A percentile compares a stretch with the other conserved stretches of the same genome.
Evolutionary conservation across 2,888 invertebrate species (phyloP).

Genomic region (Amiota communis): DNA sequence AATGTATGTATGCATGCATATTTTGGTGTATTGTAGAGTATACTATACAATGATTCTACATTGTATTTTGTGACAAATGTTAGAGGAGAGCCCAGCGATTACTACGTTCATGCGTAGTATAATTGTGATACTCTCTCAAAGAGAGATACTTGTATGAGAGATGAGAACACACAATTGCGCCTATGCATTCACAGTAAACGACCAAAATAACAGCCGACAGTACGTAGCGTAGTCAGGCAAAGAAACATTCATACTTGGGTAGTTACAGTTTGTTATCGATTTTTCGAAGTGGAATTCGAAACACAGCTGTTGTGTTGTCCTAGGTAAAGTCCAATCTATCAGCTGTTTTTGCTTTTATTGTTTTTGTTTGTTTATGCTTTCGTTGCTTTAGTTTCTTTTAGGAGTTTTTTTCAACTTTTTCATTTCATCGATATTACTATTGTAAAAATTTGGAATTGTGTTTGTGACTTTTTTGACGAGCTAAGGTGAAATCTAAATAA

Average conservation of each 20-base stretch:
- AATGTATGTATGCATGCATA: too few relatives aligned
- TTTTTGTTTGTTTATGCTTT: background rate
- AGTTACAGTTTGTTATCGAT: background rate
- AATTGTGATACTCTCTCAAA: too few relatives aligned
- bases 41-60: too few relatives aligned
- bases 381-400: slow-evolving; percentile 17
- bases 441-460: background rate
- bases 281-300: slow-evolving; percentile 4
- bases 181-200: slow-evolving; percentile 18
- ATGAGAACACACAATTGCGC: background rate
- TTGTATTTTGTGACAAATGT: too few relatives aligned
- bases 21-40: too few relatives aligned
- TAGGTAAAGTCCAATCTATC: slow-evolving; percentile 8
- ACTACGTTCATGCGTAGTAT: too few relatives aligned
- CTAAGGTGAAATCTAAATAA: slow-evolving; percentile 10
- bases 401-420: slow-evolving; percentile 14
- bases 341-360: slow-evolving; percentile 6
- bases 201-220: background rate
- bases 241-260: too few relatives aligned
- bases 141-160: too few relatives aligned
- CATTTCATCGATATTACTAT: slow-evolving; percentile 14
- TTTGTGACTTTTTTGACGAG: too few relatives aligned
- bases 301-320: slow-evolving; percentile 19
- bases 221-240: too few relatives aligned
- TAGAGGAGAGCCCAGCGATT: too few relatives aligned